Conservation (phyloP, 1,140 invertebrate genomes). For the Drosophila setifemur region DNA sequence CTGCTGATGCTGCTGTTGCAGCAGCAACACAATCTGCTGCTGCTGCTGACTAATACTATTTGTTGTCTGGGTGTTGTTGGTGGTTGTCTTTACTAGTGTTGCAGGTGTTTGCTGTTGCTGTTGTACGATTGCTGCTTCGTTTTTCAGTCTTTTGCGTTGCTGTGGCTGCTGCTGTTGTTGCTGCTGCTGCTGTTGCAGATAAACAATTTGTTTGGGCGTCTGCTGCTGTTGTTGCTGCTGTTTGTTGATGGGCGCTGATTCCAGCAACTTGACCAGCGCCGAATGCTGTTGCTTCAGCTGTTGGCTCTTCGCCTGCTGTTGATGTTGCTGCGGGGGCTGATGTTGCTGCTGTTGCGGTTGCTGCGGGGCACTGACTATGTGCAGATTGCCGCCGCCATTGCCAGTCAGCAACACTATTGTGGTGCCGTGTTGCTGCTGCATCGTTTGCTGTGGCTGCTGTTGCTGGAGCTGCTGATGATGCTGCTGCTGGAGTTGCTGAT, state of each 20-base stretch:
- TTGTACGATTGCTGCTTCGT: slow-evolving; percentile 62
- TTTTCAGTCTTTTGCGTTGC: slow-evolving; percentile 82
- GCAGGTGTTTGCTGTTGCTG: slow-evolving; percentile 67
- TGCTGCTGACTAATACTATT: slow-evolving; percentile 80
- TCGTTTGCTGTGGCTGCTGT: slow-evolving; percentile 27
- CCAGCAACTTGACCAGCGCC: slow-evolving; percentile 78
- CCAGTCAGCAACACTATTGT: slow-evolving; percentile 68
- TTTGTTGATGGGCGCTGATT: slow-evolving; percentile 74
- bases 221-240: slow-evolving; percentile 56
- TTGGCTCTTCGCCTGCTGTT: slow-evolving; percentile 64
- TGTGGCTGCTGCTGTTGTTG: slow-evolving; percentile 50
- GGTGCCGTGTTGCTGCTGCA: slow-evolving; percentile 59
- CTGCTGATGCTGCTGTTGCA: slow-evolving; percentile 45
- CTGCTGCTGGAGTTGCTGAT: slow-evolving; percentile 40
- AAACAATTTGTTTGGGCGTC: slow-evolving; percentile 68
- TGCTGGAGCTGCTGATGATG: slow-evolving; percentile 42
- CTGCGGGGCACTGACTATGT: slow-evolving; percentile 52
- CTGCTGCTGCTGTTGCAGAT: slow-evolving; percentile 61
- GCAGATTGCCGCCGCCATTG: slow-evolving; percentile 49
- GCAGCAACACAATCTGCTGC: slow-evolving; percentile 67
- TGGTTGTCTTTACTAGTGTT: slow-evolving; percentile 75
- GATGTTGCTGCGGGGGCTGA: slow-evolving; percentile 28
- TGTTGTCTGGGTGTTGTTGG: slow-evolving; percentile 63
- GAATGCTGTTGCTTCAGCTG: slow-evolving; percentile 80
- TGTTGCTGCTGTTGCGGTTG: slow-evolving; percentile 34